Evolutionary conservation across 2,888 invertebrate genomes (phyloP), one percentile per base, ranked within the genome.

Genomic region (Sclerodermus sp.): DNA sequence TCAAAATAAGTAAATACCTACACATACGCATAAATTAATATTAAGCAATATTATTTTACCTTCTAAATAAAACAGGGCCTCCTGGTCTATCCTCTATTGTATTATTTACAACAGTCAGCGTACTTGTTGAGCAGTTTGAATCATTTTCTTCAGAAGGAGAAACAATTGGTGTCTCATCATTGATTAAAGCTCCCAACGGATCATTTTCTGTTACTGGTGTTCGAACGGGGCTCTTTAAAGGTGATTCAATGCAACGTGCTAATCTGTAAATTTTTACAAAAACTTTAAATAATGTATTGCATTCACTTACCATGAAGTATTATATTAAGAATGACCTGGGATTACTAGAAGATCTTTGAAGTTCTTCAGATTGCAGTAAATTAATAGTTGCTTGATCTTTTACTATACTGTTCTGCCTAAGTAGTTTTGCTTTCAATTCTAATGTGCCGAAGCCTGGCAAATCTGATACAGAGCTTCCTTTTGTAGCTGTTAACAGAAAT

Each of bases 161-260:
- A 16, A 78, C 75, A 42, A 77, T 68, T 1, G 78, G 78, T 14
- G 78, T 78, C 46, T 77, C 78, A 40, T 79, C 79, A 45, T 76
- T 76, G 45, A 77, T 70, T 1, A 95, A 81, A 3, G 94, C 93
- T 5, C 95, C 96, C 16, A 96, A 80, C 0, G 96, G 96, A 80
- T 96, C 96, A 77, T 95, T 93, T 70, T 91, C 87, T 0, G 94
- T 90, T 0, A 96, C 93, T 0, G 93, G 90, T 1, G 93, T 93
- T 49, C 93, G 83, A 14, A 73, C 63, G 13, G 78, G 77, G 65
- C 77, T 77, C 57, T 77, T 78, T 13, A 78, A 55, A 15, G 77
- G 77, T 3, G 78, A 77, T 52, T 78, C 78, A 14, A 55, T 51
- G 53, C 62, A 71, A 51, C 71, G 69, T 43, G 54, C 55, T 37